Evolutionary conservation across 2,113 vertebrate species (phyloP).

Genomic region (Nannospalax galili): DNA sequence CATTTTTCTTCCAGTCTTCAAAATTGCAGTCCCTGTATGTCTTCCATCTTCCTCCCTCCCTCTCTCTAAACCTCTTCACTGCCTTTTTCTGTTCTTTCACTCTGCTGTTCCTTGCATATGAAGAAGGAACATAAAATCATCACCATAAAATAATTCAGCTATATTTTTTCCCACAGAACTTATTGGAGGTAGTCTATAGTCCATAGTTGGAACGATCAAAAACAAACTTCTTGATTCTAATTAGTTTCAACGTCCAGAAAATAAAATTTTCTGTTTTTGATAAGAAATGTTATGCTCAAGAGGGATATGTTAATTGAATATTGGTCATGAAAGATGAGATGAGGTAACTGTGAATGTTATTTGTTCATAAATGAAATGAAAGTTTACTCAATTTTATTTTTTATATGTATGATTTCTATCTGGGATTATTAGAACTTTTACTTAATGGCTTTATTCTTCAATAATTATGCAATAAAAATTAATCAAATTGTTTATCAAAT

Average conservation of each 20-base stretch:
- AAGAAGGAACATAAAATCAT: no score
- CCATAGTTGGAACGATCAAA: no score
- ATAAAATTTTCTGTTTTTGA: not conserved
- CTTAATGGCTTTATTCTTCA: not conserved
- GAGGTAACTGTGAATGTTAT: not conserved
- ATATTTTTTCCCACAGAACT: not conserved
- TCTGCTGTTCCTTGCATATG: not conserved
- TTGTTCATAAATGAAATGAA: not conserved
- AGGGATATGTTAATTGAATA: not conserved
- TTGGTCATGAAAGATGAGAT: not conserved
- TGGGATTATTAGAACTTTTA: not conserved
- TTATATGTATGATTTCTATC: not conserved
- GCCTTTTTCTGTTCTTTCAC: fast-evolving
- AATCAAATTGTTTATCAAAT: not conserved
- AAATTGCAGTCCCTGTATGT: not conserved
- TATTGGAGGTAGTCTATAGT: not conserved
- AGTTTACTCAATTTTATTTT: not conserved
- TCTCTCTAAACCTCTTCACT: fast-evolving
- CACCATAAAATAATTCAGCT: not conserved
- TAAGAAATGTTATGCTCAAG: not conserved
- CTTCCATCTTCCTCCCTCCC: fast-evolving
- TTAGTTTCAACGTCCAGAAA: not conserved
- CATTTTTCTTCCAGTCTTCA: not conserved
- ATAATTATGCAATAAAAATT: not conserved
- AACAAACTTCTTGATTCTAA: not conserved